Percentiles rank a stretch among this genome's conserved stretches.
These are phyloP conservation scores for Hemitrygon akajei DNA, from an alignment of 2,797 vertebrate genomes.

Conservation along the genomic window DNA sequence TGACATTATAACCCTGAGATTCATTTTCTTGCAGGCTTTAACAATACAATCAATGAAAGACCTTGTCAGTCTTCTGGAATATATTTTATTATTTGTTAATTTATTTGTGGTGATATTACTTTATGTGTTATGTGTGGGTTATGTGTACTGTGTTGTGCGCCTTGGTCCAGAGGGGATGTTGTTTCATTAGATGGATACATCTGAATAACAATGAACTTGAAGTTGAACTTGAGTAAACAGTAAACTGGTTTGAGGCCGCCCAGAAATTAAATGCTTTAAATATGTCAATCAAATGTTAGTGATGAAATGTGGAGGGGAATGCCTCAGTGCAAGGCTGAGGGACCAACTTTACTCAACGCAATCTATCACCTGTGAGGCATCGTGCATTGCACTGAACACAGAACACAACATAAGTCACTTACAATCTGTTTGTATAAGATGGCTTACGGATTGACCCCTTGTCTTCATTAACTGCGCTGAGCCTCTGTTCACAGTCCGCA, in stretches of 20 bases:
- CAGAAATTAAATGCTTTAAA: not conserved
- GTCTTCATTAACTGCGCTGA: not conserved
- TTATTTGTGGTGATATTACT: no score
- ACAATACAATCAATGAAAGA: no score
- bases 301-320: not conserved
- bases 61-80: no score
- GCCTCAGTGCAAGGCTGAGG: not conserved
- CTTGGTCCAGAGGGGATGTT: no score
- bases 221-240: not conserved
- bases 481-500: not conserved
- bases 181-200: no score
- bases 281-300: not conserved
- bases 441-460: not conserved
- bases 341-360: not conserved
- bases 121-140: no score
- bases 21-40: no score
- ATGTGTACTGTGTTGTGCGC: no score
- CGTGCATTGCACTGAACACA: not conserved
- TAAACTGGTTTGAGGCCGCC: not conserved
- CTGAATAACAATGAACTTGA: no score
- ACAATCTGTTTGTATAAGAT: not conserved
- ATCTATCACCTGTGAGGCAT: not conserved
- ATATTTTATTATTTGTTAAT: no score
- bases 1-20: no score
- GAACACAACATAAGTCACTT: not conserved